Conservation (phyloP, 2,113 vertebrate genomes). For the Leptosomus discolor region DNA sequence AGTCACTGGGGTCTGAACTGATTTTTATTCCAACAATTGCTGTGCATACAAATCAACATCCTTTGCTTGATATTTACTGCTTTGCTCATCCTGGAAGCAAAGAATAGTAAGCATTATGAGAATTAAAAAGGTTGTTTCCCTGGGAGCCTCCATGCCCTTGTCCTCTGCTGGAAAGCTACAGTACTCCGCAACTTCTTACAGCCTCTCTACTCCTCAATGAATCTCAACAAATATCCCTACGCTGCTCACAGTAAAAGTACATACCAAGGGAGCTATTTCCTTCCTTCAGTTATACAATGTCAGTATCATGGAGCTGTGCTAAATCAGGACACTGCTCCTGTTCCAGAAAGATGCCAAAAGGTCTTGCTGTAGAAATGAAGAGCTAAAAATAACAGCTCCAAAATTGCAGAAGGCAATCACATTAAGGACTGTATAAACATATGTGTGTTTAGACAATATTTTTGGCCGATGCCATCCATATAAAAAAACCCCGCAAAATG, state of each 20-base stretch:
- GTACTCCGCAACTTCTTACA: not conserved
- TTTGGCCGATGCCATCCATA: not conserved
- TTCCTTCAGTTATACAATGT: slow-evolving; percentile 22
- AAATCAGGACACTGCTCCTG: slow-evolving; percentile 54
- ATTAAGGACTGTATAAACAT: not conserved
- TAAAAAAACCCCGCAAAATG: not conserved
- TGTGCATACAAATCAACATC: slow-evolving; percentile 56
- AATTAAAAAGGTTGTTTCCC: slow-evolving; percentile 8
- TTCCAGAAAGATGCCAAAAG: slow-evolving; percentile 53
- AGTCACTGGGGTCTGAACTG: slow-evolving; percentile 50
- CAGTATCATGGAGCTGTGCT: not conserved
- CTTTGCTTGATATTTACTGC: slow-evolving; percentile 44
- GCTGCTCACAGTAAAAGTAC: not conserved
- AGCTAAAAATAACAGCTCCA: slow-evolving; percentile 52
- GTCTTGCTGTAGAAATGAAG: slow-evolving; percentile 5
- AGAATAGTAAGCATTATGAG: not conserved
- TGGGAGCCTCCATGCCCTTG: not conserved
- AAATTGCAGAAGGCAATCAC: not conserved
- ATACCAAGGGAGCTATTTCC: slow-evolving; percentile 41
- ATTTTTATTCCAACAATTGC: slow-evolving; percentile 62
- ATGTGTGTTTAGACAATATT: not conserved
- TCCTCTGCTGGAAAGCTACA: not conserved
- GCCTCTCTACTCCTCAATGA: not conserved
- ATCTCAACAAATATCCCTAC: not conserved
- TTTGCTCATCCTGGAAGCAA: slow-evolving; percentile 31